Percentiles rank a stretch among this genome's conserved stretches.
Evolutionary conservation across 2,113 vertebrate genomes (phyloP).

Genomic region (Nanorana parkeri): DNA sequence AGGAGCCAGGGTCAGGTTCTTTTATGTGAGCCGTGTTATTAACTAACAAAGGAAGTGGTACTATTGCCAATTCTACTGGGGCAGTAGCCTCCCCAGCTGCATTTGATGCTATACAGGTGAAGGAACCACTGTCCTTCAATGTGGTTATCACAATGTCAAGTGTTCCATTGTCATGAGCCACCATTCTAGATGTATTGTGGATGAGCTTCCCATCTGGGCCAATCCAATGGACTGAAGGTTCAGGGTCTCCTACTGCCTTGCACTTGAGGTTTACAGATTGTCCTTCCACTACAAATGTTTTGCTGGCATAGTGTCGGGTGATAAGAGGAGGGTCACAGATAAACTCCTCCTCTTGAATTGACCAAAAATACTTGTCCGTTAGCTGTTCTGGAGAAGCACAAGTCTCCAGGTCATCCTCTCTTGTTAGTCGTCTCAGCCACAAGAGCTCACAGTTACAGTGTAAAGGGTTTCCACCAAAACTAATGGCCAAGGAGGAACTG

Average conservation of each 20-base stretch:
- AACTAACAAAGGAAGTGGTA: constrained; percentile 85
- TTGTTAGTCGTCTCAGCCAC: constrained; percentile 85
- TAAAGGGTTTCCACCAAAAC: constrained; percentile 89
- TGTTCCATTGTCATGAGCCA: constrained; percentile 84
- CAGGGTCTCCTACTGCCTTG: constrained; percentile 86
- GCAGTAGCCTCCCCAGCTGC: constrained; percentile 88
- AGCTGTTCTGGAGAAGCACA: constrained; percentile 89
- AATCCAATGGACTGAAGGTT: constrained; percentile 89
- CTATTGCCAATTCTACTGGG: constrained; percentile 83
- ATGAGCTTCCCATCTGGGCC: constrained; percentile 88
- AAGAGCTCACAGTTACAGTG: constrained; percentile 94
- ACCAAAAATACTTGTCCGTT: constrained; percentile 92
- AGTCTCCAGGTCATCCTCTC: constrained; percentile 89
- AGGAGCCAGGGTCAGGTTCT: constrained; percentile 82
- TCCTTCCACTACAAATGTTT: constrained; percentile 85
- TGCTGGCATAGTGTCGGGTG: constrained; percentile 79
- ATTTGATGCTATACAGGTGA: constrained; percentile 93
- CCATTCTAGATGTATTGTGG: constrained; percentile 85
- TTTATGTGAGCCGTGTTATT: constrained; percentile 83
- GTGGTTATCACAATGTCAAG: constrained; percentile 92
- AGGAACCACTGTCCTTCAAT: constrained; percentile 86
- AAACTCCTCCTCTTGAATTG: constrained; percentile 91
- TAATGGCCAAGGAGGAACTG: constrained; percentile 80
- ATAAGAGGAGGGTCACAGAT: constrained; percentile 87
- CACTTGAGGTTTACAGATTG: constrained; percentile 87